Evolutionary conservation across 2,113 vertebrate species (phyloP).

Genomic region (Trematomus loennbergii): DNA sequence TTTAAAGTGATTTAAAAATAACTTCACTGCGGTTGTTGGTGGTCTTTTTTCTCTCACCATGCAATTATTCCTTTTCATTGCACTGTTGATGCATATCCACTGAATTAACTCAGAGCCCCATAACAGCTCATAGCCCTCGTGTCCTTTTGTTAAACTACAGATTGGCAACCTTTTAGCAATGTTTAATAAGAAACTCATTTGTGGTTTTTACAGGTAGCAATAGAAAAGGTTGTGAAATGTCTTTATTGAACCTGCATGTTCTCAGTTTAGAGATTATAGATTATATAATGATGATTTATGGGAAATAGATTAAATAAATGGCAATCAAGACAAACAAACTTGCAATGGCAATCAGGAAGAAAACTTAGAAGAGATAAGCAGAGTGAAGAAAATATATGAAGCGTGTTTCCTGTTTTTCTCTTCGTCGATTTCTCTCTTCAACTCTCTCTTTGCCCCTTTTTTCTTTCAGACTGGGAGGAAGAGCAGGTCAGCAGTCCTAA

Average conservation of each 20-base stretch:
- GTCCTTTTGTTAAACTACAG: not conserved
- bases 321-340: not conserved
- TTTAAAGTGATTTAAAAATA: constrained; percentile 40
- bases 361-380: not conserved
- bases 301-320: not conserved
- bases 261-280: no score
- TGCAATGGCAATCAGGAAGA: not conserved
- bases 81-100: not conserved
- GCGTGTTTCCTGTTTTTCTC: not conserved
- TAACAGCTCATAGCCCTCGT: not conserved
- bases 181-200: not conserved
- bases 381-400: not conserved
- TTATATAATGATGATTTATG: not conserved
- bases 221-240: not conserved
- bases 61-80: constrained; percentile 13
- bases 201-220: not conserved
- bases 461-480: constrained; percentile 93
- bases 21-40: constrained; percentile 19
- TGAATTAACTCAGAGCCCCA: not conserved
- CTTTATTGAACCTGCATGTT: not conserved
- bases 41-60: constrained; percentile 3
- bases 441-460: constrained; percentile 15
- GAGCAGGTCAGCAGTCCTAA: constrained; percentile 98
- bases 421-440: constrained; percentile 3
- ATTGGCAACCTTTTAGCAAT: not conserved